Conservation (phyloP, 2,888 invertebrate genomes). For the Galerucella pusilla region DNA sequence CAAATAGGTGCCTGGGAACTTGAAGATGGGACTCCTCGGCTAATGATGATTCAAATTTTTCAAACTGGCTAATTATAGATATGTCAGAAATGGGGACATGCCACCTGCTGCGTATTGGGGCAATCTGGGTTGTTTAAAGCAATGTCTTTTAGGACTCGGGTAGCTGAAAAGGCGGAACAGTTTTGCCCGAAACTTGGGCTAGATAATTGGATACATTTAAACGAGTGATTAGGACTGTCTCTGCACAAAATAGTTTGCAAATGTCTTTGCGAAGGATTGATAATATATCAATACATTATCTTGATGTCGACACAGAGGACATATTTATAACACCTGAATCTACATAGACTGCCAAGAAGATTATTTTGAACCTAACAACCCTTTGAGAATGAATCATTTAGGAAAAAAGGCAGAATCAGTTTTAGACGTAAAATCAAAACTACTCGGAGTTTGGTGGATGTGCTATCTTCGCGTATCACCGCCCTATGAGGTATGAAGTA, state of each 20-base stretch:
- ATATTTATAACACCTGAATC: too few species aligned
- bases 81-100: not conserved
- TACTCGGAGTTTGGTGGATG: not conserved
- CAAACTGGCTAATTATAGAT: not conserved
- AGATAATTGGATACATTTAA: too few species aligned
- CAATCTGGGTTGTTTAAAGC: too few species aligned
- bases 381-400: not conserved
- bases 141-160: too few species aligned
- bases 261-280: too few species aligned
- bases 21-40: not conserved
- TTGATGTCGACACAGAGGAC: too few species aligned
- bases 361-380: not conserved
- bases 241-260: too few species aligned
- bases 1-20: not conserved
- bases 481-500: too few species aligned
- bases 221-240: too few species aligned
- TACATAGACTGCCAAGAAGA: not conserved
- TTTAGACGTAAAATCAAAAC: not conserved
- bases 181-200: too few species aligned
- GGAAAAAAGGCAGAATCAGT: not conserved
- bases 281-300: too few species aligned
- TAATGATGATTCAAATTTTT: not conserved
- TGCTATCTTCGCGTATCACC: not conserved
- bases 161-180: too few species aligned
- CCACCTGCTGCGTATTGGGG: not conserved